phyloP scores from a whole-genome alignment of 1,140 invertebrate species.

The Saxidomus purpurata region DNA sequence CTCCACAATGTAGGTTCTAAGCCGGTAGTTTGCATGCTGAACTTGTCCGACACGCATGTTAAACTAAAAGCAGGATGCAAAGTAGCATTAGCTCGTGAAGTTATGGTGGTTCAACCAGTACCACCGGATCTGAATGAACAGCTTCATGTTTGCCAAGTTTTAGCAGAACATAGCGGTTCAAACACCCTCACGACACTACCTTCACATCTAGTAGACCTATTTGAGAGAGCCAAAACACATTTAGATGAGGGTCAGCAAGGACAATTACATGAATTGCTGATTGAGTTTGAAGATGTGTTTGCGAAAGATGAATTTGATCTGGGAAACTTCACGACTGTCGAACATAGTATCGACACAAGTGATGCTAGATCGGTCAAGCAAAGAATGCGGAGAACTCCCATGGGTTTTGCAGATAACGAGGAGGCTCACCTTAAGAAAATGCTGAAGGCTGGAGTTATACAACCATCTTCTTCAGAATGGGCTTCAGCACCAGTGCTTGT shows the following conservation, averaged over 20 bases:
- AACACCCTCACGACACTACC: background rate
- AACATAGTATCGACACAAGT: conserved; percentile 40
- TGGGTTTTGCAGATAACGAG: background rate
- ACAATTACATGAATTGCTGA: too few relatives aligned
- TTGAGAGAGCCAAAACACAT: background rate
- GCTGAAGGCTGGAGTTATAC: too few relatives aligned
- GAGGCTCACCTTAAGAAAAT: too few relatives aligned
- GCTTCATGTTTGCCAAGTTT: background rate
- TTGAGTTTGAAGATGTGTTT: conserved; percentile 36
- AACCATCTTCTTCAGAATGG: too few relatives aligned
- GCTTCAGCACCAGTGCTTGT: too few relatives aligned
- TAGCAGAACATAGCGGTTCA: background rate
- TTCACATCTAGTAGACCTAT: conserved; percentile 25
- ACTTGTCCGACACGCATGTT: too few relatives aligned
- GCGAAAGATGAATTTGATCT: too few relatives aligned
- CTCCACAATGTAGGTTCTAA: too few relatives aligned
- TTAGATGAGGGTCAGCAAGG: background rate
- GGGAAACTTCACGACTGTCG: too few relatives aligned
- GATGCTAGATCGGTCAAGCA: conserved; percentile 33
- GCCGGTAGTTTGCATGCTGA: background rate
- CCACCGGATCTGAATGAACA: background rate
- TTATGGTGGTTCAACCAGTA: background rate
- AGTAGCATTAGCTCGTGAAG: background rate
- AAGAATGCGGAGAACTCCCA: conserved; percentile 6
- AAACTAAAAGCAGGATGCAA: too few relatives aligned